Evolutionary conservation across 2,797 vertebrate genomes (phyloP), one percentile per base, ranked within the genome.

Genomic region (Periparus ater): DNA sequence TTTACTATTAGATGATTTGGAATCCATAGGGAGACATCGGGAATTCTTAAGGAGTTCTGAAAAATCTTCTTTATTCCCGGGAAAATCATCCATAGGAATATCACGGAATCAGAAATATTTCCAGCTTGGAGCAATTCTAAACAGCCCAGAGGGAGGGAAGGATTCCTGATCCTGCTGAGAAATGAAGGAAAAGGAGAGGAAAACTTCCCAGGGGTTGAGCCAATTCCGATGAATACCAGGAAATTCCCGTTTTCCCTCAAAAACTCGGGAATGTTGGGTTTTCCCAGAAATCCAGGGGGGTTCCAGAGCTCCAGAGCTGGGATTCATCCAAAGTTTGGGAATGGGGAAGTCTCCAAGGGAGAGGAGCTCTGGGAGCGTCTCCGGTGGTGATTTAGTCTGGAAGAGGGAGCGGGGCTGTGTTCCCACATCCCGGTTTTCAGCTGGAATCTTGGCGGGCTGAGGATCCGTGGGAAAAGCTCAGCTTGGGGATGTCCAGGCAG

Each of bases 341-440:
- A 40, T 40, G 34, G 29, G 15, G 3, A 50, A 26, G 3, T 40
- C 29, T 50, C 72, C 34, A 4, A 27, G 26, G 45, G 34, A 50
- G 17, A 17, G 29, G 22, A 40, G 15, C 13, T n/a, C 34, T n/a
- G 57, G 57, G 29, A 60, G 17, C 17, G 14, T 8, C n/a, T 23
- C 5, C 3, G 2, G n/a, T 1, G n/a, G 20, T 2, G 4, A 8
- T 75, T 40, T 3, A 13, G 29, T 1, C 23, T 10, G 36, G 36
- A 42, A 6, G 29, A n/a, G 47, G 14, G 30, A 62, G 18, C 58
- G 9, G 23, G 30, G 73, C 45, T 21, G 22, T 6, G 1, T 13
- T 75, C 73, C 73, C 73, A 75, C 34, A 21, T n/a, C 34, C 45
- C 1, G 1, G 6, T 2, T 10, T 75, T 17, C 72, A 15, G 10